These are phyloP conservation scores for Aselliscus stoliczkanus DNA, from an alignment of 2,797 vertebrate genomes.

Conservation along the genomic window DNA sequence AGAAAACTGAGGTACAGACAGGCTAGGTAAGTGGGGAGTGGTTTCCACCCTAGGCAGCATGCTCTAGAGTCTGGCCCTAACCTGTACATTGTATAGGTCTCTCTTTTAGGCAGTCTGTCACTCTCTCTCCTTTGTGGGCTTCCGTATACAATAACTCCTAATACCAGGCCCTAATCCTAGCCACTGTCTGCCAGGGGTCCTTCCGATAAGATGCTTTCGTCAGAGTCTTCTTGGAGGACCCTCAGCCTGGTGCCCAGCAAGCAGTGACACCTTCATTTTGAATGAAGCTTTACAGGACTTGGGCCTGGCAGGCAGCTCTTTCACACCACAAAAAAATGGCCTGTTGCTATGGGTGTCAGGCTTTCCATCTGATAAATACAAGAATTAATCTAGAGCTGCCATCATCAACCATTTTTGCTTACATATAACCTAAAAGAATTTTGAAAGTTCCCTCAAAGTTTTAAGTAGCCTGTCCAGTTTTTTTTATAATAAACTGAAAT, in stretches of 20 bases:
- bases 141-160: neutral
- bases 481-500: neutral
- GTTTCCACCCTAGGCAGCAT: neutral
- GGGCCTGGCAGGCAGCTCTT: neutral
- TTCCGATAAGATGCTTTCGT: neutral
- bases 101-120: neutral
- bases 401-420: neutral
- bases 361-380: neutral
- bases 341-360: neutral
- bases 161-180: neutral
- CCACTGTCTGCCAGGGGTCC: neutral
- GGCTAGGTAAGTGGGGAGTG: neutral
- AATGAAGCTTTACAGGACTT: neutral
- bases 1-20: neutral
- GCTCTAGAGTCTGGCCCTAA: neutral
- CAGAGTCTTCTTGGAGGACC: neutral
- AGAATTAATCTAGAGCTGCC: neutral
- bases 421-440: neutral
- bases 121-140: neutral
- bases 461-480: neutral
- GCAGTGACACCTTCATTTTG: neutral
- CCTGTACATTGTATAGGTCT: rapidly evolving
- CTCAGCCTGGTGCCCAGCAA: neutral
- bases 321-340: neutral
- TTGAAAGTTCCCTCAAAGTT: neutral